Percentiles rank a stretch among this genome's conserved stretches.
Evolutionary conservation across 2,797 vertebrate genomes (phyloP).

Genomic region (Gila robusta): DNA sequence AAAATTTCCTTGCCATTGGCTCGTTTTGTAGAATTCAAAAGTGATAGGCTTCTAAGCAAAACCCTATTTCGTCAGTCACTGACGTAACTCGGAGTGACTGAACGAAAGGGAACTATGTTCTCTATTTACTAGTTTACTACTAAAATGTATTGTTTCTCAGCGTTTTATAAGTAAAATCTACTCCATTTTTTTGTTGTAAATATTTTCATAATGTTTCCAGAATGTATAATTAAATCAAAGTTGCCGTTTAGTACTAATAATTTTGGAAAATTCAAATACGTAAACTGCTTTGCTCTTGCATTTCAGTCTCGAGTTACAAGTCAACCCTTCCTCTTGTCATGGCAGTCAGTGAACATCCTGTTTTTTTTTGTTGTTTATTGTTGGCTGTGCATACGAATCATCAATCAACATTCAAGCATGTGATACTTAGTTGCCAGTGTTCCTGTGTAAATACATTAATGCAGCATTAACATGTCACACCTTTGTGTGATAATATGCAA

Average conservation of each 20-base stretch:
- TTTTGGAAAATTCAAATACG: background rate
- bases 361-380: too few relatives aligned
- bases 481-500: background rate
- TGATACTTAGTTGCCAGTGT: background rate
- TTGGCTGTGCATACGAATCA: background rate
- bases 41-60: too few relatives aligned
- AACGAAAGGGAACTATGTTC: background rate
- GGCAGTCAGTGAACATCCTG: slow-evolving; percentile 3
- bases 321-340: background rate
- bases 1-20: too few relatives aligned
- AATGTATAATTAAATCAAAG: background rate
- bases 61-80: too few relatives aligned
- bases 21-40: too few relatives aligned
- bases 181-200: background rate
- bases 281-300: background rate
- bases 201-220: background rate
- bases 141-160: background rate
- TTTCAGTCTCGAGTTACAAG: background rate
- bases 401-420: background rate
- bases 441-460: background rate
- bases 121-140: background rate
- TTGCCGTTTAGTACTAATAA: background rate
- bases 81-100: too few relatives aligned
- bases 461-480: background rate
- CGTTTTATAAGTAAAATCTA: background rate